Base-by-base conservation (phyloP, 1,140 invertebrate genomes). In the Drosophila bifasciata region DNA sequence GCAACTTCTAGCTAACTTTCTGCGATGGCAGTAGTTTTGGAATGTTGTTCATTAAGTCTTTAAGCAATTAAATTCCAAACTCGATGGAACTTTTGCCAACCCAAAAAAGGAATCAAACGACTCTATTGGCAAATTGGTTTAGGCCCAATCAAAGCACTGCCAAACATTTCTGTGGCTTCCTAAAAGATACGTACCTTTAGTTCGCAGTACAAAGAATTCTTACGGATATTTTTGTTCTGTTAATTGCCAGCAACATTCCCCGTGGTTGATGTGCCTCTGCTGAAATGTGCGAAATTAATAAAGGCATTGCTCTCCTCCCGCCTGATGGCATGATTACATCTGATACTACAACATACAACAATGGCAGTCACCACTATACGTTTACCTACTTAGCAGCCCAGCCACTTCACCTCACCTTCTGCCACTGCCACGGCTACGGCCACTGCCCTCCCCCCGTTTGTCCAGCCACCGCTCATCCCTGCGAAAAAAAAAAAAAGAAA, bases 281-380 rank as follows among this genome's bases (percentile, higher is more conserved):
- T 60, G 39, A 75, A 74, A 61, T 79, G 77, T 71, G 68, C 66
- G 78, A 81, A 86, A 75, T 86, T 77, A 86, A 86, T 88, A 88
- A 86, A 73, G 78, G 77, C 67, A 81, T 78, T 71, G 32, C 32
- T 86, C 7, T 8, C 25, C 46, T 57, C 57, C 49, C 40, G 61
- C 66, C 61, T 58, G 61, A 59, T 61, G 72, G 58, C 69, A 68
- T 68, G 74, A 67, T 88, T 78, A 88, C 74, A 86, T 81, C 78
- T 86, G 76, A 28, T 59, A 55, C 43, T 62, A 73, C 40, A 40
- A 32, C 43, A 58, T 25, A 49, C 40, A 59, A 32, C 41, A 45
- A 44, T 21, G 68, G 28, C 46, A 58, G 8, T 46, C 43, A 25
- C 46, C 39, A 60, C 60, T 74, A 49, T 50, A 55, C 56, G 74